Evolutionary conservation across 1,140 invertebrate species (phyloP).

Genomic region (Tribolium madens): DNA sequence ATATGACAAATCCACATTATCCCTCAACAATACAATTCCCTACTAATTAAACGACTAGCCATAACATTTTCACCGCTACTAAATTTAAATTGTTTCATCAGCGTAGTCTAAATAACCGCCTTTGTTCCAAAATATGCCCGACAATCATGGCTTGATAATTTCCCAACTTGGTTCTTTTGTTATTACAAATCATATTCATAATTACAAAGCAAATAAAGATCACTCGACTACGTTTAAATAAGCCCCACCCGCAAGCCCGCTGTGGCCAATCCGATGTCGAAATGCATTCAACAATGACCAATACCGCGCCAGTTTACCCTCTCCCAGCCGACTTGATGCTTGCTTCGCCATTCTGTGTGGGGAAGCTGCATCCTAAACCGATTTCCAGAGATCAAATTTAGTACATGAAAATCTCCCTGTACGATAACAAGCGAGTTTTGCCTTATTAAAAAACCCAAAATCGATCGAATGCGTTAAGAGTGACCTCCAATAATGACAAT

Average conservation of each 20-base stretch:
- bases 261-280: constrained; percentile 48
- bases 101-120: constrained; percentile 59
- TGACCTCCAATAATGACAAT: constrained; percentile 65
- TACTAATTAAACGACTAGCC: constrained; percentile 59
- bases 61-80: constrained; percentile 62
- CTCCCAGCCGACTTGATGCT: constrained; percentile 30
- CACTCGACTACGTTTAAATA: constrained; percentile 53
- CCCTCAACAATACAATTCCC: constrained; percentile 52
- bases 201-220: constrained; percentile 65
- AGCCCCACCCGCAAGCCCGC: constrained; percentile 47
- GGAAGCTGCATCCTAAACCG: constrained; percentile 52
- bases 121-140: constrained; percentile 60
- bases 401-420: constrained; percentile 56
- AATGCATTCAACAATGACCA: constrained; percentile 14
- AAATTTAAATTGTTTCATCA: constrained; percentile 65
- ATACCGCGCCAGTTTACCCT: constrained; percentile 49
- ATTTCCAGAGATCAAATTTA: constrained; percentile 56
- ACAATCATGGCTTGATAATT: constrained; percentile 64
- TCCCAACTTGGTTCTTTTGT: constrained; percentile 64
- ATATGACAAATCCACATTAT: constrained; percentile 44
- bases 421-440: constrained; percentile 42
- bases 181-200: constrained; percentile 67
- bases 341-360: constrained; percentile 59
- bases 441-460: constrained; percentile 20
- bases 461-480: constrained; percentile 45